Conservation (phyloP, 2,797 vertebrate genomes). For the Arvicola amphibius region DNA sequence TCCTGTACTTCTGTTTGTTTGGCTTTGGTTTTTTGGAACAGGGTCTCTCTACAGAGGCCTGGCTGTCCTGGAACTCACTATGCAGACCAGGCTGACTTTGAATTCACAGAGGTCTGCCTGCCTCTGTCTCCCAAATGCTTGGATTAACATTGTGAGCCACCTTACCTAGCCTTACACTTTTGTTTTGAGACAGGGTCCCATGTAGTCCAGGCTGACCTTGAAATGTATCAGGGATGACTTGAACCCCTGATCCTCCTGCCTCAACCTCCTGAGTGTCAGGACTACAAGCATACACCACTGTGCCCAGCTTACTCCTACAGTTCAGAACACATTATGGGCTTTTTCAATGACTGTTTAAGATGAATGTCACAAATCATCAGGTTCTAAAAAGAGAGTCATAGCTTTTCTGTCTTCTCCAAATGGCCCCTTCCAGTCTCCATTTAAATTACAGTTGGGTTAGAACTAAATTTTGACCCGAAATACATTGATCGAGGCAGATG, state of each 20-base stretch:
- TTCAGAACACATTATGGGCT: not conserved
- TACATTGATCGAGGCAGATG: not conserved
- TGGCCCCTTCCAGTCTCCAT: not conserved
- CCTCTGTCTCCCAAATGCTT: not conserved
- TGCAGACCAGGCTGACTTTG: not conserved
- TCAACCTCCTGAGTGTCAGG: not conserved
- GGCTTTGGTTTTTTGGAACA: not conserved
- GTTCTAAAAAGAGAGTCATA: constrained; percentile 12
- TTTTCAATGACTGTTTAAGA: not conserved
- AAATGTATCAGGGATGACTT: not conserved
- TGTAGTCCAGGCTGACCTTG: not conserved
- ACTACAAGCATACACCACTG: not conserved
- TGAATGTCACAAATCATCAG: not conserved
- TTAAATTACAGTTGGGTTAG: not conserved
- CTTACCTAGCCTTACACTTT: not conserved
- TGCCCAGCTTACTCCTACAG: not conserved
- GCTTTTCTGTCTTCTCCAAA: constrained; percentile 26
- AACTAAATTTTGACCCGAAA: not conserved
- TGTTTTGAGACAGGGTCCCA: too few species aligned
- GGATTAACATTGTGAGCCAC: not conserved
- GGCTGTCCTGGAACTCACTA: not conserved
- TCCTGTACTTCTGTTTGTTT: not conserved
- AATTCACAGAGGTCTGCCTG: not conserved
- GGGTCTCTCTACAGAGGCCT: not conserved
- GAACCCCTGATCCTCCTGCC: not conserved